Conservation (phyloP, 1,140 invertebrate species). For the Ephestia elutella region DNA sequence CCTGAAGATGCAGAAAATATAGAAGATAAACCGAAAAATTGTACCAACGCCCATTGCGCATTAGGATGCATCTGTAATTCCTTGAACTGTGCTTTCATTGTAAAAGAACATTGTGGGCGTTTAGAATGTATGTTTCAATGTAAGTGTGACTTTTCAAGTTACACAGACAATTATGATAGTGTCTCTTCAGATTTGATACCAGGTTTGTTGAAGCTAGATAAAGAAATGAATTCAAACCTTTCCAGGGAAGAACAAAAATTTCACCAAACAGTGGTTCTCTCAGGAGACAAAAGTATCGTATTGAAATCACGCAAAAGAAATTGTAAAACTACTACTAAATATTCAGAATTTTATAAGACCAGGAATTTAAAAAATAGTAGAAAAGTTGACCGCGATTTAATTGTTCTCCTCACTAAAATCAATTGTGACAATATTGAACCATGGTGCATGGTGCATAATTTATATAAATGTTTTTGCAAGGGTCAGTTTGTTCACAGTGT, state of each 20-base stretch:
- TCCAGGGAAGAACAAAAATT: conserved; percentile 67
- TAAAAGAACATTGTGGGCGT: conserved; percentile 55
- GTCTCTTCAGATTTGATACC: conserved; percentile 36
- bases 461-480: conserved; percentile 69
- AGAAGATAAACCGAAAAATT: conserved; percentile 15
- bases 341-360: conserved; percentile 50
- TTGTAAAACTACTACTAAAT: conserved; percentile 55
- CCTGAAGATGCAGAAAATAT: conserved; percentile 24
- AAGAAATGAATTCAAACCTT: conserved; percentile 39
- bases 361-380: conserved; percentile 37
- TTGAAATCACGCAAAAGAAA: conserved; percentile 50
- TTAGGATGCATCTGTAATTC: conserved; percentile 61
- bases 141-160: conserved; percentile 52
- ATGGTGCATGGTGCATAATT: conserved; percentile 64
- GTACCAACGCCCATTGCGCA: conserved; percentile 43
- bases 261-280: conserved; percentile 59
- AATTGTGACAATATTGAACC: conserved; percentile 51
- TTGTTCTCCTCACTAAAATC: conserved; percentile 35
- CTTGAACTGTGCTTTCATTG: conserved; percentile 35
- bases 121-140: conserved; percentile 62
- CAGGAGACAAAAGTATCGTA: conserved; percentile 54
- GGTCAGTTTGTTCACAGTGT: conserved; percentile 39
- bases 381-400: conserved; percentile 25
- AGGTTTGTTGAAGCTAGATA: conserved; percentile 43
- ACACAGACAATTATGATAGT: conserved; percentile 30